A percentile compares a stretch with the other conserved stretches of the same genome.
phyloP scores from a whole-genome alignment of 2,113 vertebrate species.

The Sphaerodactylus townsendi region DNA sequence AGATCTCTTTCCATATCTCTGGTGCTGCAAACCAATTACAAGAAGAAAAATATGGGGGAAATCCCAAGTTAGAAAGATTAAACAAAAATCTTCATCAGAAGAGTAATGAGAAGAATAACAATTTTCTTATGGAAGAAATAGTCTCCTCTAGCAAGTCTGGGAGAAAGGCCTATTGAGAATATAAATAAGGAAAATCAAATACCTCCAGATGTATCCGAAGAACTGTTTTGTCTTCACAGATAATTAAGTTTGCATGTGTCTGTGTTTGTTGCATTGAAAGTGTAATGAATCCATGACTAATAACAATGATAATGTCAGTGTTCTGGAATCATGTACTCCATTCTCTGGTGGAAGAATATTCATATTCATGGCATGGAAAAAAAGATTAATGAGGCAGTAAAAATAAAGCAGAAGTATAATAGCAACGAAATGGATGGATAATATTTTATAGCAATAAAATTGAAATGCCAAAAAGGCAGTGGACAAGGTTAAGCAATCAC shows the following conservation, averaged over 20 bases:
- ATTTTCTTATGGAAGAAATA: constrained; percentile 30
- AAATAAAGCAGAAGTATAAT: background rate
- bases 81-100: constrained; percentile 31
- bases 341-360: constrained; percentile 34
- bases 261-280: constrained; percentile 44
- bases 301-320: constrained; percentile 41
- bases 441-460: background rate
- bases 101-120: constrained; percentile 32
- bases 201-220: constrained; percentile 49
- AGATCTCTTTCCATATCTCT: background rate
- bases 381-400: background rate
- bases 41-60: background rate
- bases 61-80: constrained; percentile 16
- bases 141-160: constrained; percentile 20
- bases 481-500: background rate
- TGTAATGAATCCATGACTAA: constrained; percentile 51
- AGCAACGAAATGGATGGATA: constrained; percentile 9
- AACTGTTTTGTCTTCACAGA: constrained; percentile 57
- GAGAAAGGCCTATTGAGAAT: constrained; percentile 47
- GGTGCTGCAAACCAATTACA: constrained; percentile 43
- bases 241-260: constrained; percentile 42
- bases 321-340: constrained; percentile 19
- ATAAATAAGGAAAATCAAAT: constrained; percentile 59
- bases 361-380: background rate
- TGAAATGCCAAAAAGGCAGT: background rate